Conservation (phyloP, 2,888 invertebrate species). For the Sminthurides aquaticus region DNA sequence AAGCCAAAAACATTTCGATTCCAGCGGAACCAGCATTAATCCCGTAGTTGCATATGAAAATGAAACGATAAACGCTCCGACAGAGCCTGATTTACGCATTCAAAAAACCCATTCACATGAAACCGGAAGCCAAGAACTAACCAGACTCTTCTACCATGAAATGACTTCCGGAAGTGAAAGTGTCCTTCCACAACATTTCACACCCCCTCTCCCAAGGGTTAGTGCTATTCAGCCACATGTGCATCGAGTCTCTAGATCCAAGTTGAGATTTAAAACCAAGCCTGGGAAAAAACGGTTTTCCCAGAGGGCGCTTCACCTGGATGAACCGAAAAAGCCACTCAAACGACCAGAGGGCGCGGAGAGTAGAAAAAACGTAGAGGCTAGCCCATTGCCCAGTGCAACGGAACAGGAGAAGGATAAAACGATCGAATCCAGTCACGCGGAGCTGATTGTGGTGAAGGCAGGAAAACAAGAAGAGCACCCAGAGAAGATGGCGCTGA, state of each 20-base stretch:
- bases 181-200: background rate
- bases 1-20: background rate
- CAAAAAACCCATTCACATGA: background rate
- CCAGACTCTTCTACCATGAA: background rate
- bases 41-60: background rate
- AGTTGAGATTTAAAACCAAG: background rate
- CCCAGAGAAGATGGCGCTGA: no score
- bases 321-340: no score
- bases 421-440: no score
- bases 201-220: background rate
- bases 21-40: background rate
- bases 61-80: background rate
- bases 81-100: background rate
- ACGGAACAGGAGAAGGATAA: no score
- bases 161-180: background rate
- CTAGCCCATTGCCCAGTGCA: no score
- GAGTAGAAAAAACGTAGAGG: no score
- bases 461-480: no score
- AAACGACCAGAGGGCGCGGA: no score
- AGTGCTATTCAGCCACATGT: background rate
- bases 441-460: no score
- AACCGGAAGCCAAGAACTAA: background rate
- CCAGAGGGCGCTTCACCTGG: no score
- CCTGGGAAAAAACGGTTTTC: background rate
- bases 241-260: background rate